Percentiles rank a stretch among this genome's conserved stretches.
These are phyloP conservation scores for Knipowitschia caucasica DNA, from an alignment of 2,797 vertebrate species.

Conservation along the genomic window DNA sequence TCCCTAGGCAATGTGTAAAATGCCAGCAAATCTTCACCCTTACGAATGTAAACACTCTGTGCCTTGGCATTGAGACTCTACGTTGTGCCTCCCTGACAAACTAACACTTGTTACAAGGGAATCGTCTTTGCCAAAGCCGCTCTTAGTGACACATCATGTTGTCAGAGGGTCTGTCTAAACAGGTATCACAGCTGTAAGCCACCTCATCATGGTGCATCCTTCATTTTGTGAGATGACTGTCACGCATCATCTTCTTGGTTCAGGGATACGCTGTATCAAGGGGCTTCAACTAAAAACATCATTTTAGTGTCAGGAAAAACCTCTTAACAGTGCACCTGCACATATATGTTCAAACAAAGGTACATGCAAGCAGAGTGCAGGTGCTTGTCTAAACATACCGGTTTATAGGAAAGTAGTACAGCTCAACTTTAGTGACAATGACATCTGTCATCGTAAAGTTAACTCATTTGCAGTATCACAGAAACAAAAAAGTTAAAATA, in stretches of 20 bases:
- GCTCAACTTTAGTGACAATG: constrained; percentile 69
- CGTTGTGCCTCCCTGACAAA: constrained; percentile 54
- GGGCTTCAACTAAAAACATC: constrained; percentile 57
- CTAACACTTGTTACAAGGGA: constrained; percentile 64
- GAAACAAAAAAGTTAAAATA: constrained; percentile 43
- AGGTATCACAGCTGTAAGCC: constrained; percentile 72
- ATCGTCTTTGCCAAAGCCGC: constrained; percentile 58
- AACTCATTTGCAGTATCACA: constrained; percentile 37
- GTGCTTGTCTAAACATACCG: constrained; percentile 54
- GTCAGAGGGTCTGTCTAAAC: constrained; percentile 71
- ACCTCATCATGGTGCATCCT: constrained; percentile 63
- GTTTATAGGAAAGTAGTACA: constrained; percentile 55
- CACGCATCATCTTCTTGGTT: constrained; percentile 57
- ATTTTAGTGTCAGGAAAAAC: constrained; percentile 63
- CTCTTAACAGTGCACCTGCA: constrained; percentile 47
- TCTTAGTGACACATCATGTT: constrained; percentile 67
- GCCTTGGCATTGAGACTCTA: constrained; percentile 46
- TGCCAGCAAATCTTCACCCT: no score
- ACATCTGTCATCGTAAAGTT: constrained; percentile 61
- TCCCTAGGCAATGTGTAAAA: no score
- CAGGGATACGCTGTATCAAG: constrained; percentile 55
- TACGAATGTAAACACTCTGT: constrained; percentile 60
- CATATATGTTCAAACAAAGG: constrained; percentile 56
- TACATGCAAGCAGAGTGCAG: constrained; percentile 59
- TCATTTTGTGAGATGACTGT: constrained; percentile 61